Conservation (phyloP, 2,888 invertebrate genomes). For the Coremacera marginata region DNA sequence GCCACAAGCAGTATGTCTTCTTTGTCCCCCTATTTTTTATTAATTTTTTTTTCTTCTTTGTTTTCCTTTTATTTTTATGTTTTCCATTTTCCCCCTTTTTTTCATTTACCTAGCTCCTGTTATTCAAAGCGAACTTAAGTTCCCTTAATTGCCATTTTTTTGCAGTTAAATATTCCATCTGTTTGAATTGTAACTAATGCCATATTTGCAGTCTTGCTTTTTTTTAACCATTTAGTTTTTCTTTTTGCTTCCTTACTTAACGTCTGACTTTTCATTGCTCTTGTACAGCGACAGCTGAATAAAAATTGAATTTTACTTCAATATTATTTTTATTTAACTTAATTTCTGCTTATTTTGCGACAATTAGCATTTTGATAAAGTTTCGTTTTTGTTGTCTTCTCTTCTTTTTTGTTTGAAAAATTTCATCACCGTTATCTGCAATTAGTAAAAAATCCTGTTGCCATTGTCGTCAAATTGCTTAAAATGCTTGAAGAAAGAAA, state of each 20-base stretch:
- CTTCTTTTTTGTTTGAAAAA: not conserved
- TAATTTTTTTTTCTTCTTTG: not conserved
- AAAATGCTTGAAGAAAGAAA: too few relatives aligned
- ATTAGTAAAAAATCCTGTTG: too few relatives aligned
- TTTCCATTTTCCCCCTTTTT: not conserved
- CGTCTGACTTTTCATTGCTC: not conserved
- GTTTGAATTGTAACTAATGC: conserved; percentile 27
- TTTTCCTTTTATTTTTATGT: too few relatives aligned
- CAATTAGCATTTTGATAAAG: conserved; percentile 20
- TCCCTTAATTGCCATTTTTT: conserved; percentile 18
- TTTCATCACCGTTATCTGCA: too few relatives aligned
- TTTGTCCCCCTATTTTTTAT: not conserved
- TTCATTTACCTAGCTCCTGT: not conserved
- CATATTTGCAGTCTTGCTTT: not conserved
- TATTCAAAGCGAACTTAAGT: conserved; percentile 7
- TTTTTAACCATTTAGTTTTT: not conserved
- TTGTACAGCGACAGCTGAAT: not conserved
- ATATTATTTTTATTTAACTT: not conserved
- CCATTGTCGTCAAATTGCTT: too few relatives aligned
- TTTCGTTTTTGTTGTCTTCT: not conserved
- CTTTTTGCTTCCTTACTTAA: not conserved
- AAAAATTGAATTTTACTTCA: not conserved
- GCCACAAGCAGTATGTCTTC: not conserved
- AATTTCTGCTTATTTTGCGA: not conserved
- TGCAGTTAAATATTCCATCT: conserved; percentile 19